These are phyloP conservation scores for Armadillidium nasatum DNA, from an alignment of 1,140 invertebrate species.

Conservation along the genomic window DNA sequence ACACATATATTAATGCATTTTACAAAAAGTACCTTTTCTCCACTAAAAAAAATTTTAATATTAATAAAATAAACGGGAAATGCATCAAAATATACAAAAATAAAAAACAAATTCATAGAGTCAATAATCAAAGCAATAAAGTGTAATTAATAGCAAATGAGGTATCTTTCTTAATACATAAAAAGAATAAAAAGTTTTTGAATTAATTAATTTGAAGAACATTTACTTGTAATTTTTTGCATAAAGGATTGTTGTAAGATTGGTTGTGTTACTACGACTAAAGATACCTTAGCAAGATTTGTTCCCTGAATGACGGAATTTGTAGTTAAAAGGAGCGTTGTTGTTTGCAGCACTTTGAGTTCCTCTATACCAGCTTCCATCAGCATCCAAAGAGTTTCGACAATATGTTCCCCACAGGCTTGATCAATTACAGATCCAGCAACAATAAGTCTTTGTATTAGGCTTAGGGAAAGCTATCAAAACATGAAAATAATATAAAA, in stretches of 20 bases:
- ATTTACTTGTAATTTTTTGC: no score
- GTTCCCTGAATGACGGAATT: slow-evolving; percentile 90
- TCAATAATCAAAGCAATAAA: neutral
- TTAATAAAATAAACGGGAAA: neutral
- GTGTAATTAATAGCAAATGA: no score
- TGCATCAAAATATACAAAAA: neutral
- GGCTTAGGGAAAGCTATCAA: slow-evolving; percentile 78
- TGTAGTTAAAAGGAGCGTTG: slow-evolving; percentile 87
- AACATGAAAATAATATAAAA: slow-evolving; percentile 7
- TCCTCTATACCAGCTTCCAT: slow-evolving; percentile 91
- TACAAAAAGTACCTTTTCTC: no score
- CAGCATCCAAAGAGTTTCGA: slow-evolving; percentile 85
- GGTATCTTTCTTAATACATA: no score
- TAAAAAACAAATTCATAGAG: slow-evolving; percentile 16
- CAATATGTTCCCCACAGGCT: slow-evolving; percentile 78
- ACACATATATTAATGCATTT: no score
- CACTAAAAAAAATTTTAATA: no score
- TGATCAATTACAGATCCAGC: slow-evolving; percentile 68
- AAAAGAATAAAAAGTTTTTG: no score
- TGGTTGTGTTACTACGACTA: no score
- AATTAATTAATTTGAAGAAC: no score
- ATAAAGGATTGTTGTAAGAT: no score
- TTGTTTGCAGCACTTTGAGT: slow-evolving; percentile 92
- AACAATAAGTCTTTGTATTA: slow-evolving; percentile 65
- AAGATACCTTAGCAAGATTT: slow-evolving; percentile 75